Evolutionary conservation across 2,113 vertebrate species (phyloP).

Genomic region (Azemiops feae): DNA sequence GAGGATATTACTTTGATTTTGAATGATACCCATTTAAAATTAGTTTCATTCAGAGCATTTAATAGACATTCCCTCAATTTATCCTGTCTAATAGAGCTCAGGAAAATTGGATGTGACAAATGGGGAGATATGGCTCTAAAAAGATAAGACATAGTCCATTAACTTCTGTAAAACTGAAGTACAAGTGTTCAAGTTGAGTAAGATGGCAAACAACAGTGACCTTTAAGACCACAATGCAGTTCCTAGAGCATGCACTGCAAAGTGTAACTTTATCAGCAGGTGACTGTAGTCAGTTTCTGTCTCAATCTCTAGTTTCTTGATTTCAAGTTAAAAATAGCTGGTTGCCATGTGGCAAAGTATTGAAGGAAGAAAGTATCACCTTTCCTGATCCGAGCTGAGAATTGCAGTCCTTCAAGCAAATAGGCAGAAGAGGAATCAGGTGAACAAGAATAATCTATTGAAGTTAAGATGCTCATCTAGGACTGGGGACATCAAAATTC

Average conservation of each 20-base stretch:
- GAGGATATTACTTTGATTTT: not conserved
- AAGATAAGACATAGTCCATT: not conserved
- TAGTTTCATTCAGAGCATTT: not conserved
- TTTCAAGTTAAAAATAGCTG: not conserved
- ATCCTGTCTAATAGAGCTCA: not conserved
- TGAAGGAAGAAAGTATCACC: not conserved
- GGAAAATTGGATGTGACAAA: not conserved
- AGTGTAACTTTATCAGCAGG: not conserved
- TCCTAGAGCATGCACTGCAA: not conserved
- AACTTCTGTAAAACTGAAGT: not conserved
- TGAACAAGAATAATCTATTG: not conserved
- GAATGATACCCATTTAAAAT: not conserved
- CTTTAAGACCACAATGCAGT: not conserved
- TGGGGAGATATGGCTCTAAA: not conserved
- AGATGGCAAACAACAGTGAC: not conserved
- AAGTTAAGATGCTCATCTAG: not conserved
- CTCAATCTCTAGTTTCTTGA: not conserved
- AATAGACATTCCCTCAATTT: not conserved
- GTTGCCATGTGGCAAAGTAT: not conserved
- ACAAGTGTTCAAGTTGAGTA: not conserved
- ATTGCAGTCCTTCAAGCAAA: not conserved
- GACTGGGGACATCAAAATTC: not conserved
- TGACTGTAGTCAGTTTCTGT: not conserved
- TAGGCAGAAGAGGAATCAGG: not conserved
- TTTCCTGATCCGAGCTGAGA: not conserved